Percentiles rank a stretch among this genome's conserved stretches.
These are phyloP conservation scores for Himalopsyche kuldschensis DNA, from an alignment of 2,888 invertebrate genomes.

Conservation along the genomic window DNA sequence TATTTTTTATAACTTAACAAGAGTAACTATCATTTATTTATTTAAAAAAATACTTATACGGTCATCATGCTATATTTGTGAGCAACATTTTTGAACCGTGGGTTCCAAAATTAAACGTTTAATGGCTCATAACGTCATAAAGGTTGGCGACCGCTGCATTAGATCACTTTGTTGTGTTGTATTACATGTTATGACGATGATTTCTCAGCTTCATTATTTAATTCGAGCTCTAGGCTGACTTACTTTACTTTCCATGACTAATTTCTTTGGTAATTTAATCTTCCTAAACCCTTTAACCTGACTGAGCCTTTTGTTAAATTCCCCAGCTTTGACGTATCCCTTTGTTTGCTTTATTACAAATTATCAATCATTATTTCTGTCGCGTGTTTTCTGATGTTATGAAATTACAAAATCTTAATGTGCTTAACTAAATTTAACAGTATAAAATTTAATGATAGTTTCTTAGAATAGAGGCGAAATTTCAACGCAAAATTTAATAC, in stretches of 20 bases:
- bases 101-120: too few relatives aligned
- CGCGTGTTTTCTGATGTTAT: constrained; percentile 25
- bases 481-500: too few relatives aligned
- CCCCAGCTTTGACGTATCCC: constrained; percentile 30
- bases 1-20: too few relatives aligned
- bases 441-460: neutral
- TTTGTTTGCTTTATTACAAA: constrained; percentile 39
- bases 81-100: too few relatives aligned
- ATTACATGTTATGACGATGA: neutral
- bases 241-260: constrained; percentile 30
- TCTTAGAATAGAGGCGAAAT: neutral
- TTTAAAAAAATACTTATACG: too few relatives aligned
- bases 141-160: too few relatives aligned
- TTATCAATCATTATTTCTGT: constrained; percentile 38
- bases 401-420: neutral
- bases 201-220: neutral
- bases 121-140: too few relatives aligned
- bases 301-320: constrained; percentile 32
- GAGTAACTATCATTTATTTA: too few relatives aligned
- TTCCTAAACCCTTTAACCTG: constrained; percentile 28
- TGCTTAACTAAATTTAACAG: neutral
- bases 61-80: too few relatives aligned
- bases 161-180: neutral
- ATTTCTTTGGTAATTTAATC: constrained; percentile 40
- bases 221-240: neutral